Evolutionary conservation across 2,888 invertebrate genomes (phyloP).

Genomic region (Tachina fera): DNA sequence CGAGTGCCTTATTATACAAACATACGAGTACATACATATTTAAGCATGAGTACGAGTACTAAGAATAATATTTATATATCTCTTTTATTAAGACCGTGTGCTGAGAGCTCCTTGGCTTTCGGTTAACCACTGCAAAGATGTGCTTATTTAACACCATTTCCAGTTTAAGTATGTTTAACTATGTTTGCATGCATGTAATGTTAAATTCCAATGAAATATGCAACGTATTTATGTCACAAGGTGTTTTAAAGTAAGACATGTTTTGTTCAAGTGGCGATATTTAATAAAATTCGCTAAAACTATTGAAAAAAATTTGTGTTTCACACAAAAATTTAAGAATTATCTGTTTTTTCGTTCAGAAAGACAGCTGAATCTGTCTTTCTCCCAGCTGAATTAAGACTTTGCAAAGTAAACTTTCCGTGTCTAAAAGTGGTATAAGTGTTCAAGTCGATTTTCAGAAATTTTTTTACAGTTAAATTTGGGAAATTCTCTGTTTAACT

Average conservation of each 20-base stretch:
- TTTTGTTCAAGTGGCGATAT: not conserved
- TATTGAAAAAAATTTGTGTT: too few relatives aligned
- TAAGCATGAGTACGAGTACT: constrained; percentile 4
- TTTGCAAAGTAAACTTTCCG: too few relatives aligned
- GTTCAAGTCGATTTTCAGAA: too few relatives aligned
- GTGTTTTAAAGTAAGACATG: not conserved
- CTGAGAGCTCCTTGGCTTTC: constrained; percentile 32
- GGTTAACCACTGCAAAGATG: constrained; percentile 28
- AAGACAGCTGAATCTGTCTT: too few relatives aligned
- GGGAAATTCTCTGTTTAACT: too few relatives aligned
- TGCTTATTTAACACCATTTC: constrained; percentile 46
- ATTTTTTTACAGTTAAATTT: too few relatives aligned
- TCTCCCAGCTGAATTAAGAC: too few relatives aligned
- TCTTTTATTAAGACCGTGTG: constrained; percentile 8
- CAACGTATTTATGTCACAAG: not conserved
- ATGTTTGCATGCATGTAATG: not conserved
- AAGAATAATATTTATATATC: constrained; percentile 40
- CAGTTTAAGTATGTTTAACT: constrained; percentile 8
- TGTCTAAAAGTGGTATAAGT: too few relatives aligned
- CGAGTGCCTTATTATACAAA: not conserved
- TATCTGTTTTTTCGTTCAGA: too few relatives aligned
- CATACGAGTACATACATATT: constrained; percentile 20
- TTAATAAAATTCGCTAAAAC: not conserved
- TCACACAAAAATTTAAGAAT: too few relatives aligned
- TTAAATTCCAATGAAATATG: not conserved